Evolutionary conservation across 2,888 invertebrate species (phyloP).

Genomic region (Pseudococcus viburni): DNA sequence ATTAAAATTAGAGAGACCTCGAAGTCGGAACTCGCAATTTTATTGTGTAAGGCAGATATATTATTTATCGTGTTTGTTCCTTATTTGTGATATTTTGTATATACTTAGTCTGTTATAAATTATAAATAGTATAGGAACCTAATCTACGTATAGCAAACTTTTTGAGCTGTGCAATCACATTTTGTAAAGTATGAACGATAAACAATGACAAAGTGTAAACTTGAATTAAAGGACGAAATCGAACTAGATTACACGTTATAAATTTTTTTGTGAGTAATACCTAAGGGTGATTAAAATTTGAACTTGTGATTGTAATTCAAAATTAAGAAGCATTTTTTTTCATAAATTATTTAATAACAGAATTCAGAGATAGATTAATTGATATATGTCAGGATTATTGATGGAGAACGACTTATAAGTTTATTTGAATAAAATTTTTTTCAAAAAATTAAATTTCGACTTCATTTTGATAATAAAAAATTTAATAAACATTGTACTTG

Average conservation of each 20-base stretch:
- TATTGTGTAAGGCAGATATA: slow-evolving; percentile 1
- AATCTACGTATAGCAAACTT: neutral
- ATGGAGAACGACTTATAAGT: too few species aligned
- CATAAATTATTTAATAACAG: neutral
- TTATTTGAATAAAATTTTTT: too few species aligned
- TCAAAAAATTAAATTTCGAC: too few species aligned
- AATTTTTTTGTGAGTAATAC: neutral
- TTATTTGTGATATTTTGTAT: slow-evolving; percentile 54
- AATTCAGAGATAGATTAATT: neutral
- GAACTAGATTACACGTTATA: neutral
- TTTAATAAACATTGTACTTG: too few species aligned
- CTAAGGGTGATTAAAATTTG: neutral
- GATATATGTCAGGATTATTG: too few species aligned
- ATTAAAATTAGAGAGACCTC: neutral
- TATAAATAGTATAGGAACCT: neutral
- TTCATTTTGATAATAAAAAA: too few species aligned
- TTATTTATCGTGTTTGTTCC: slow-evolving; percentile 43
- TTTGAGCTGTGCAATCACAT: neutral
- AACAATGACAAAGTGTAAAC: neutral
- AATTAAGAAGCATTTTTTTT: neutral
- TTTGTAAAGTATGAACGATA: neutral
- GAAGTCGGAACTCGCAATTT: neutral
- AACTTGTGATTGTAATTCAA: neutral
- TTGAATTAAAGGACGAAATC: neutral
- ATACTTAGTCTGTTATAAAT: neutral